These are phyloP conservation scores for Myzus persicae DNA, from an alignment of 1,140 invertebrate genomes.

Conservation along the genomic window DNA sequence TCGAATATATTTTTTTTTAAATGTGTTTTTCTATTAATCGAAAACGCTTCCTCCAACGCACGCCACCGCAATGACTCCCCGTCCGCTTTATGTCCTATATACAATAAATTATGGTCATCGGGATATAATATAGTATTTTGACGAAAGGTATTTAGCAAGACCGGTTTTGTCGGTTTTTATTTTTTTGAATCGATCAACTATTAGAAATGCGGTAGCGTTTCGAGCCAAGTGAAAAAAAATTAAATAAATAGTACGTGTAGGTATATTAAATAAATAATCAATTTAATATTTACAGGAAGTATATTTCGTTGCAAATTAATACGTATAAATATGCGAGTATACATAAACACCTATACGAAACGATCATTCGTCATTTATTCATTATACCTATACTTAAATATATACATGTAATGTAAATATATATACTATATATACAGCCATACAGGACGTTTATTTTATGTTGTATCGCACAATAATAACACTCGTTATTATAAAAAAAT, in stretches of 20 bases:
- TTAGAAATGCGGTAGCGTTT: conserved; percentile 54
- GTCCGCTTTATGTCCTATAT: not conserved
- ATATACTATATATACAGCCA: not conserved
- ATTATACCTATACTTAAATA: not conserved
- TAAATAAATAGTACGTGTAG: not conserved
- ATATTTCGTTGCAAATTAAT: conserved; percentile 44
- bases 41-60: not conserved
- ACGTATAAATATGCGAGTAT: not conserved
- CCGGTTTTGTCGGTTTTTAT: conserved; percentile 29
- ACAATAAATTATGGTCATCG: not conserved
- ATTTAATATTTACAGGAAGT: conserved; percentile 52
- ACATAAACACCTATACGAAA: not conserved
- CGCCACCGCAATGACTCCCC: not conserved
- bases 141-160: conserved; percentile 30
- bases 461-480: not conserved
- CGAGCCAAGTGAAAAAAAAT: not conserved
- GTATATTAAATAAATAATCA: conserved; percentile 44
- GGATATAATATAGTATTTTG: not conserved
- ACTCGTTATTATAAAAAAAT: no score
- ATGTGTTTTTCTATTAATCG: not conserved
- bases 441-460: not conserved
- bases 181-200: conserved; percentile 26
- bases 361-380: not conserved
- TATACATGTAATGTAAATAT: no score
- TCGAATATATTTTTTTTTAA: not conserved